Evolutionary conservation across 2,888 invertebrate species (phyloP), one percentile per base, ranked within the genome.

Genomic region (Dysmachus trigonus): DNA sequence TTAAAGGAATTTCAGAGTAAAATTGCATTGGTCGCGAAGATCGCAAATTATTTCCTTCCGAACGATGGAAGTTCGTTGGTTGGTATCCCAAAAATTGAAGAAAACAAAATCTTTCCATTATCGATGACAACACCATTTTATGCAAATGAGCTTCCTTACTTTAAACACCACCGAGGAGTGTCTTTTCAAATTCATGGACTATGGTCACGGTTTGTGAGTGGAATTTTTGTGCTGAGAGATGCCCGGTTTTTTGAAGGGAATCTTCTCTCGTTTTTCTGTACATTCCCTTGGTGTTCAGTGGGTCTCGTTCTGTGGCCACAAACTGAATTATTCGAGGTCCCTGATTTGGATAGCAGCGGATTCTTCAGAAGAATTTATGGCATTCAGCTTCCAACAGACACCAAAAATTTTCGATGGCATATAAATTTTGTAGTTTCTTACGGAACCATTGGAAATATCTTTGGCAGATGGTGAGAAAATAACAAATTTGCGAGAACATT

Each of bases 381-480:
- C 74, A 85, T 85, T 76, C 76, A 81, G 86, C 86, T 85, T 77
- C 85, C 85, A 83, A 82, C 82, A 82, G 82, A 82, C 71, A 82
- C 82, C 82, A 82, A 82, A 82, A 82, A 82, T 82, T 82, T 62
- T 71, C 53, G 82, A 35, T 82, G 82, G 82, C 71, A 62, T 71
- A 82, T 82, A 82, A 82, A 82, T 82, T 82, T 82, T 82, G 82
- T 22, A 82, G 62, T n/a, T 82, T 31, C 47, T 62, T 82, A 35
- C 53, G 35, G 33, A 71, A 82, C 82, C 22, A 82, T 62, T 62
- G 82, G 82, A 71, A 62, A 62, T 71, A 41, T 86, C 33, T 47
- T 15, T 62, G 84, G 84, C 84, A 85, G 77, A 77, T 86, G 86
- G 86, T 86, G 86, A 86, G 86, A 85, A 86, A 71, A 38, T 74